Conservation (phyloP, 37 sponge, comb jelly and placozoan species). For the Lycopodina hypogea region DNA sequence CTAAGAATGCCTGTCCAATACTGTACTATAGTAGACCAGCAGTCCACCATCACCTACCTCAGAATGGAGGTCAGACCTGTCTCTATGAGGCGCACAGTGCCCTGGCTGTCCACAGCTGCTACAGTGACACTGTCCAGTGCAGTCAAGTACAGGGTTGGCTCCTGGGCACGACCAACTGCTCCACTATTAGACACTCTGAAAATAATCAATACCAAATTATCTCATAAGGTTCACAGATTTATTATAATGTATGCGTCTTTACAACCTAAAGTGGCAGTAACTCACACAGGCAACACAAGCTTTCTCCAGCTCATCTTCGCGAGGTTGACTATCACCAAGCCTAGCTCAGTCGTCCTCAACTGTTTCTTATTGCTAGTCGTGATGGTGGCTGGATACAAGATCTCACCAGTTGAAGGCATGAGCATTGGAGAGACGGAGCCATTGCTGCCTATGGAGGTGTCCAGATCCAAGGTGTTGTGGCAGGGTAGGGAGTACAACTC, state of each 20-base stretch:
- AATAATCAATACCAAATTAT: background rate
- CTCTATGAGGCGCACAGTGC: slow-evolving; percentile 51
- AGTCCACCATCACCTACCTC: too few relatives aligned
- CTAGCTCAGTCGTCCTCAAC: background rate
- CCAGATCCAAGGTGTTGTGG: background rate
- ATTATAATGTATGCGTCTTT: too few relatives aligned
- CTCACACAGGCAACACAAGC: slow-evolving; percentile 42
- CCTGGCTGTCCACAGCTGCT: slow-evolving; percentile 49
- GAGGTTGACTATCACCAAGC: slow-evolving; percentile 31
- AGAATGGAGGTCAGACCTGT: slow-evolving; percentile 34
- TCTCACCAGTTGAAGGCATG: slow-evolving; percentile 27
- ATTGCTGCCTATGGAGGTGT: background rate
- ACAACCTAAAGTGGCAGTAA: background rate
- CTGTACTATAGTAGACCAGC: too few relatives aligned
- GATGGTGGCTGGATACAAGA: slow-evolving; percentile 33
- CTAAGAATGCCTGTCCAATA: too few relatives aligned
- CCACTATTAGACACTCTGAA: background rate
- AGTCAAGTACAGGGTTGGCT: slow-evolving; percentile 7
- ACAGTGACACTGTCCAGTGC: slow-evolving; percentile 12
- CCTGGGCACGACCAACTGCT: background rate
- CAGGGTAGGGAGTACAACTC: slow-evolving; percentile 6
- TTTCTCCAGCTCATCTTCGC: slow-evolving; percentile 16
- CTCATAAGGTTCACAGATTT: background rate
- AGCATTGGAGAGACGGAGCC: slow-evolving; percentile 6
- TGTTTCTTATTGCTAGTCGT: background rate